A percentile compares a stretch with the other conserved stretches of the same genome.
phyloP scores from a whole-genome alignment of 2,797 vertebrate species.

The Poecilia wingei region DNA sequence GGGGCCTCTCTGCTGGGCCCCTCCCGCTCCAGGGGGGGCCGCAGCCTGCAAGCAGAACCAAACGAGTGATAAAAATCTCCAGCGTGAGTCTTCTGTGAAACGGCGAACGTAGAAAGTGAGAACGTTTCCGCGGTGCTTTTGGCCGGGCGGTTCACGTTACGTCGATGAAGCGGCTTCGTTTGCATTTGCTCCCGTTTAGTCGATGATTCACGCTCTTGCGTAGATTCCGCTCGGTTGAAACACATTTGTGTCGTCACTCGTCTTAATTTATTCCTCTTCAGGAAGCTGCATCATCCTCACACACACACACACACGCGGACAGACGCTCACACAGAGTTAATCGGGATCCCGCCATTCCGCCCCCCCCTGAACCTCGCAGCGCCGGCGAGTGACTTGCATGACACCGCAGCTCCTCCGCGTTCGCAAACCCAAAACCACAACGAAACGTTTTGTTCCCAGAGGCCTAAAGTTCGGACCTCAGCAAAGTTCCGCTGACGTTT shows the following conservation, averaged over 20 bases:
- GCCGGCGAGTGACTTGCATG: constrained; percentile 41
- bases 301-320: constrained; percentile 1
- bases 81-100: not conserved
- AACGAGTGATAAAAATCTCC: not conserved
- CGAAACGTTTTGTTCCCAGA: constrained; percentile 58
- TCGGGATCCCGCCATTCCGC: constrained; percentile 72
- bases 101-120: not conserved
- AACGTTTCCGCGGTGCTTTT: not conserved
- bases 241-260: not conserved
- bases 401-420: constrained; percentile 59
- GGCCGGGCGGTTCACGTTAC: not conserved
- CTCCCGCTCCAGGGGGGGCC: constrained; percentile 37
- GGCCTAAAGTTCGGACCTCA: constrained; percentile 31
- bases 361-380: constrained; percentile 55
- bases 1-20: constrained; percentile 63
- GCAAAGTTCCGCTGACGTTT: constrained; percentile 45
- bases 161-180: constrained; percentile 3
- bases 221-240: constrained; percentile 5
- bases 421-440: constrained; percentile 56
- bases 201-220: constrained; percentile 10
- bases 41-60: constrained; percentile 1
- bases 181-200: not conserved
- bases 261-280: constrained; percentile 24
- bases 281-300: constrained; percentile 19
- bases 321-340: constrained; percentile 40